A percentile compares a stretch with the other conserved stretches of the same genome.
phyloP scores from a whole-genome alignment of 2,888 invertebrate species.

The Linnaemya vulpina region DNA sequence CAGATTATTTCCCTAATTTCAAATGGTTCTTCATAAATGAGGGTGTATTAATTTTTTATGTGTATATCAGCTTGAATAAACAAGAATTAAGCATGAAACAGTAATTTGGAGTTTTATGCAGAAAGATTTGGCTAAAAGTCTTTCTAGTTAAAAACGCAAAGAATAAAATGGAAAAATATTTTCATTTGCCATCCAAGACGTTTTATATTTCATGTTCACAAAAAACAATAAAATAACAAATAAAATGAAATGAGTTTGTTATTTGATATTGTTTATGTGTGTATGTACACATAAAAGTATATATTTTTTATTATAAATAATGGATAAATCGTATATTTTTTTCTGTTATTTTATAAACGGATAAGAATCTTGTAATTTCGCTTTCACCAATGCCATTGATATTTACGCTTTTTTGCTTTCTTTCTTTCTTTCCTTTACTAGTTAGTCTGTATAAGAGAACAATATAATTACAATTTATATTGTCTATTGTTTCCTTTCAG shows the following conservation, averaged over 20 bases:
- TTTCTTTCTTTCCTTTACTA: background rate
- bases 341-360: background rate
- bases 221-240: slow-evolving; percentile 3
- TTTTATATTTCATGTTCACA: background rate
- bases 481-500: background rate
- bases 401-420: background rate
- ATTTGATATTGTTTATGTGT: background rate
- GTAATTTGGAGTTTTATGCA: background rate
- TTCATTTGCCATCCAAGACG: background rate
- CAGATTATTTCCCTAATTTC: background rate
- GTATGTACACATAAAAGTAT: background rate
- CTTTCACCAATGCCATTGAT: slow-evolving; percentile 17
- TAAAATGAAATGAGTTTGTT: slow-evolving; percentile 11
- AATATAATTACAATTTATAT: slow-evolving; percentile 30
- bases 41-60: background rate
- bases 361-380: slow-evolving; percentile 16
- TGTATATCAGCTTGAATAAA: background rate
- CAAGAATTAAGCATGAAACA: background rate
- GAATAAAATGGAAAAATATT: background rate
- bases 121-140: background rate
- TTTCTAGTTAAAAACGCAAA: background rate
- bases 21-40: background rate
- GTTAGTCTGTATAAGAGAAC: background rate
- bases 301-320: background rate
- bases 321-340: background rate